Evolutionary conservation across 2,888 invertebrate species (phyloP), one percentile per base, ranked within the genome.

Genomic region (Bombyx huttoni): DNA sequence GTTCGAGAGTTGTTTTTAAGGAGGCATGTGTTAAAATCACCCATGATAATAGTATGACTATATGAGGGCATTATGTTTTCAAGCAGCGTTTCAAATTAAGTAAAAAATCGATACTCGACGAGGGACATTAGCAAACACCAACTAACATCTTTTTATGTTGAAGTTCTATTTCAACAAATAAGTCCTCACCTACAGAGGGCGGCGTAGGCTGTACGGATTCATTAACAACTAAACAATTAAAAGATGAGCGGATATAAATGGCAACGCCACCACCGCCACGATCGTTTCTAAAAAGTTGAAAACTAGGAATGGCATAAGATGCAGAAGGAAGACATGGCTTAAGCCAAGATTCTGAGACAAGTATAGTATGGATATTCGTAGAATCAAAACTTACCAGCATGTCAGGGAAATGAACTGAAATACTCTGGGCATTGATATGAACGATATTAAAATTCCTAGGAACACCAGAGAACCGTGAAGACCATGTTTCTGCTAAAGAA

Each of bases 341-440:
- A 35, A 35, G 35, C 56, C 53, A 56, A 1, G 53, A 52, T 34
- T 56, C 53, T 2, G 53, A 54, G 12, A 55, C 52, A 12, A 54
- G 50, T n/a, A 56, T 47, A 13, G 53, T 52, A 35, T 57, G 54
- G 47, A 57, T 47, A 52, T 57, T 52, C 9, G 51, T 50, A 48
- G 46, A 53, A 13, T 53, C 49, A 49, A 57, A 55, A 35, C 48
- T 46, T n/a, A 53, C 48, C 48, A 56, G 51, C 54, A 55, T 54
- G 47, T 54, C 55, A 1, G 53, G 48, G 24, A 49, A 57, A 49
- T 54, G 54, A 8, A 24, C 48, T 24, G 48, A 24, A 48, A 48
- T 48, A 13, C 48, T 48, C 24, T 48, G 48, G 7, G 48, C 48
- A 24, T 48, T 48, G 1, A 48, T 48, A 12, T 48, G 48, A 8